Evolutionary conservation across 2,797 vertebrate genomes (phyloP).

Genomic region (Microctenopoma lineatum): DNA sequence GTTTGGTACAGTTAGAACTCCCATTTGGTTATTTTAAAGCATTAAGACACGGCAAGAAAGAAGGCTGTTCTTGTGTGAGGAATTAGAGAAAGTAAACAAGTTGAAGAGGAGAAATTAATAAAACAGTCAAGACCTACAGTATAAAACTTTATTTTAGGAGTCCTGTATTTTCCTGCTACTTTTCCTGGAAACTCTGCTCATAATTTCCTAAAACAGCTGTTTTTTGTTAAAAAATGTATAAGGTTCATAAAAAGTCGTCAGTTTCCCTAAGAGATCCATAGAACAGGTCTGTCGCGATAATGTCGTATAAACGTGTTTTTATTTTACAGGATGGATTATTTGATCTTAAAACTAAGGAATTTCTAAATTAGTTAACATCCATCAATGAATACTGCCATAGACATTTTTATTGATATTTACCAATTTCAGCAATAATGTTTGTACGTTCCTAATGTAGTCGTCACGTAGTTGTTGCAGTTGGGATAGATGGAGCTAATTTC

Average conservation of each 20-base stretch:
- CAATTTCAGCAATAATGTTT: no score
- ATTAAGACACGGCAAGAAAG: conserved; percentile 99
- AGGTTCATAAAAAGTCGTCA: no score
- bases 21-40: conserved; percentile 99
- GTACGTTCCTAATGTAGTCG: not conserved
- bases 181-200: not conserved
- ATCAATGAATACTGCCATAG: no score
- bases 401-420: no score
- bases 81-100: conserved; percentile 78
- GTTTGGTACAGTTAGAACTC: conserved; percentile 94
- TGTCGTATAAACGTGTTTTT: no score
- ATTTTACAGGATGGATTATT: no score
- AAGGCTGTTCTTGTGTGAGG: conserved; percentile 94
- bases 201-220: not conserved
- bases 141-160: conserved; percentile 68
- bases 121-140: conserved; percentile 91
- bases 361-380: no score
- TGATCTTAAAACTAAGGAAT: no score
- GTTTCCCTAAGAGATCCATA: no score
- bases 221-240: no score
- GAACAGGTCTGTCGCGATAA: no score
- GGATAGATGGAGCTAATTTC: no score
- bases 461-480: not conserved
- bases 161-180: not conserved
- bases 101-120: conserved; percentile 12